Base-by-base conservation (phyloP, 2,113 vertebrate genomes). In the Mus pahari region DNA sequence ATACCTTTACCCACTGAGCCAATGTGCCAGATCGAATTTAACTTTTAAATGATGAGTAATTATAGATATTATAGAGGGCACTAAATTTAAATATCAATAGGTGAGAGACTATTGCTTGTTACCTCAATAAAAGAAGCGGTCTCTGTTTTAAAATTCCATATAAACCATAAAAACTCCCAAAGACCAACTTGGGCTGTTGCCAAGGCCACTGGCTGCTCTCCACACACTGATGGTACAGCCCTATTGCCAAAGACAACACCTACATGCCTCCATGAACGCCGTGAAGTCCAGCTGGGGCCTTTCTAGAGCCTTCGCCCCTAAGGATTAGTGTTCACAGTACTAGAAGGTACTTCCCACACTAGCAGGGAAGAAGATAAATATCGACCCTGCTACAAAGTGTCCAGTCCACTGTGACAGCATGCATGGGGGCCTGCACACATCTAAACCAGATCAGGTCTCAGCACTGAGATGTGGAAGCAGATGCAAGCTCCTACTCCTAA, bases 71-170 rank as follows among this genome's bases (percentile, higher is more conserved):
- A 83, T 50, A 62, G 48, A 68, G 64, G n/a, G 82, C 64, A 75
- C 53, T 36, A 88, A 86, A 53, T 42, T 36, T 36, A 79, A 53
- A 55, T 77, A 68, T 16, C 62, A n/a, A 33, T 24, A 82, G 26
- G 36, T 58, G 31, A 58, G 11, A 81, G 39, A 62, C 17, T 95
- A 93, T 53, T 89, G 31, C 33, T 45, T 62, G 60, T 42, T 45
- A 55, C 7, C 58, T 84, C 33, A 79, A 48, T 86, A 66, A 20
- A 94, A 95, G 36, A 89, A 26, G 39, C 84, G 74, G 77, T 91
- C 89, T 93, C 92, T 58, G 73, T 71, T 97, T 95, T 90, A 22
- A 92, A 83, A 94, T 93, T 94, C 60, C 60, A 86, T n/a, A 28
- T 62, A 58, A 81, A 58, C 78, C 53, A n/a, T 24, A 36, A 53